A percentile compares a stretch with the other conserved stretches of the same genome.
These are phyloP conservation scores for Mobula birostris DNA, from an alignment of 2,113 vertebrate species.

Conservation along the genomic window DNA sequence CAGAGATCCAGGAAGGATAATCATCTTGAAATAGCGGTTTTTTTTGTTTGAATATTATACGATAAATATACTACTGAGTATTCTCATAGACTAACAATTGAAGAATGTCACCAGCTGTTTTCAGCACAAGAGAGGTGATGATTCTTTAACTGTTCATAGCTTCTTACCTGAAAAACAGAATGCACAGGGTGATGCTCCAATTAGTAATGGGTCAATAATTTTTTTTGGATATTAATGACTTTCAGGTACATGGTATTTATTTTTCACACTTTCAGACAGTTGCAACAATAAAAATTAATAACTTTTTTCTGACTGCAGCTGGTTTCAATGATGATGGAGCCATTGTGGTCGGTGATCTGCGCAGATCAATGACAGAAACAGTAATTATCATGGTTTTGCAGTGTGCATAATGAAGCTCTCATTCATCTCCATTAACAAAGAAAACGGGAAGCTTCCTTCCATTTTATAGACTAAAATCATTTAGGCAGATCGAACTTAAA, in stretches of 20 bases:
- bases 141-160: neutral
- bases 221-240: neutral
- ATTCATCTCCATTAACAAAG: conserved; percentile 30
- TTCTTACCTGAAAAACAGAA: neutral
- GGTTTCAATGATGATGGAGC: conserved; percentile 23
- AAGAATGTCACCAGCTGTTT: neutral
- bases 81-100: no score
- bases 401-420: conserved; percentile 7
- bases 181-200: neutral
- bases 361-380: neutral
- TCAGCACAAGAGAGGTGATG: neutral
- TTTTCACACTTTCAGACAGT: neutral
- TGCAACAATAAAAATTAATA: conserved; percentile 8
- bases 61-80: neutral
- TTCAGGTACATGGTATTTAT: neutral
- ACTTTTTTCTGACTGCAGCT: neutral
- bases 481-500: neutral
- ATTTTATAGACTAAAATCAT: conserved; percentile 1
- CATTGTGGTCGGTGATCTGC: neutral
- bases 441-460: neutral
- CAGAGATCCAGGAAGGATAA: neutral
- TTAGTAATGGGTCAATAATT: neutral
- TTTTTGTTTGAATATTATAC: neutral
- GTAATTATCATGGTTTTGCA: conserved; percentile 19
- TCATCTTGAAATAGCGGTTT: neutral